These are phyloP conservation scores for Hydrozoanthus tunicans DNA, from an alignment of 64 coral and sea anemone species.

Conservation along the genomic window DNA sequence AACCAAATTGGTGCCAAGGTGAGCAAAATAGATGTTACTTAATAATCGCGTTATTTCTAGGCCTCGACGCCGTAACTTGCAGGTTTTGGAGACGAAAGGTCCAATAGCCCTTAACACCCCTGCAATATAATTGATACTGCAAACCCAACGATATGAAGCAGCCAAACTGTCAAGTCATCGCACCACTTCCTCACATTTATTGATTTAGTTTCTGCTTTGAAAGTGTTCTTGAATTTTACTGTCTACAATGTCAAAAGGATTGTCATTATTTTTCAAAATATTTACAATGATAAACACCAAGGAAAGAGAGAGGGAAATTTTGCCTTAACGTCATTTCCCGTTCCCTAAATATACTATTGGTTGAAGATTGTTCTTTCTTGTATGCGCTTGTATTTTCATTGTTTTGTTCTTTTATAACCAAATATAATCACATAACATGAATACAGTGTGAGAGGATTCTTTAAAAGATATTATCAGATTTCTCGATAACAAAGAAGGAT, in stretches of 20 bases:
- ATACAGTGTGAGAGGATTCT: neutral
- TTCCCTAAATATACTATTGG: neutral
- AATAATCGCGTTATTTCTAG: neutral
- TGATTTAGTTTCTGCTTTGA: neutral
- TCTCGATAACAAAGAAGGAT: neutral
- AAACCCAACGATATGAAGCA: neutral
- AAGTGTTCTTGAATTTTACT: neutral
- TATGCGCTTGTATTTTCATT: neutral
- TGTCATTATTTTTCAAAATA: slow-evolving; percentile 1
- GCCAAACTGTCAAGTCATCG: neutral
- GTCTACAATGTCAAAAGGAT: slow-evolving; percentile 3
- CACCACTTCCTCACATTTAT: neutral
- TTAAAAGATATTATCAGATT: neutral
- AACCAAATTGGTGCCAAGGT: slow-evolving; percentile 99
- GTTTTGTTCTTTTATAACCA: slow-evolving; percentile 15
- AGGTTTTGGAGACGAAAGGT: neutral
- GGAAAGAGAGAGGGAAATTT: neutral
- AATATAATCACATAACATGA: slow-evolving; percentile 15
- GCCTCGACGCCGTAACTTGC: neutral
- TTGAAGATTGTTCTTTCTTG: neutral
- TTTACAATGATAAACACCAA: neutral
- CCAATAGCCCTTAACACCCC: neutral
- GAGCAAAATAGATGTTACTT: neutral
- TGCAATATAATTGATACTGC: neutral
- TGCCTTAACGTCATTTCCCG: too few species aligned